Evolutionary conservation across 1,140 invertebrate species (phyloP).

Genomic region (Metaphire vulgaris): DNA sequence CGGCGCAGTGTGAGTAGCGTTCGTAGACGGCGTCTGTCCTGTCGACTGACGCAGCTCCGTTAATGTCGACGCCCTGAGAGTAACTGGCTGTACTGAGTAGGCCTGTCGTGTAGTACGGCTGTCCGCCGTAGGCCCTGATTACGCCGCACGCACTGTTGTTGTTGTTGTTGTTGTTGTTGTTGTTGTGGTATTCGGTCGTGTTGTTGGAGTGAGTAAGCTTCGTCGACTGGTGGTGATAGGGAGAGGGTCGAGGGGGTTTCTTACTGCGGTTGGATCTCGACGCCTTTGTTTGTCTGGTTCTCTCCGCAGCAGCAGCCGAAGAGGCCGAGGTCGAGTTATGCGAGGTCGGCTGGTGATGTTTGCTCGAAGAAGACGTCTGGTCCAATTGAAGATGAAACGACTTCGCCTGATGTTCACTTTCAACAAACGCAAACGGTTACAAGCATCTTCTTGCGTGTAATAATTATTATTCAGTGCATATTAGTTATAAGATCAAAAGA

Average conservation of each 20-base stretch:
- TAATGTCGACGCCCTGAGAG: neutral
- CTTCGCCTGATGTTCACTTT: slow-evolving; percentile 35
- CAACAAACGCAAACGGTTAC: slow-evolving; percentile 28
- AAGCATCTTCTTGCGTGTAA: no score
- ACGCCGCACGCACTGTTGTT: neutral
- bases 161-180: slow-evolving; percentile 7
- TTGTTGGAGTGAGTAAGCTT: neutral
- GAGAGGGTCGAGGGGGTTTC: neutral
- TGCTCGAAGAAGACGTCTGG: slow-evolving; percentile 29
- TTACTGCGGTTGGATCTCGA: neutral
- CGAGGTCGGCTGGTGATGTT: slow-evolving; percentile 47
- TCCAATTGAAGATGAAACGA: slow-evolving; percentile 26
- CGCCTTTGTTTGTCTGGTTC: neutral
- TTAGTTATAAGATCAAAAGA: neutral
- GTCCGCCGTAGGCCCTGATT: neutral
- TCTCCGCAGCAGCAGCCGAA: slow-evolving; percentile 47
- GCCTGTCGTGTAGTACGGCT: neutral
- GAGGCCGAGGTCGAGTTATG: slow-evolving; percentile 31
- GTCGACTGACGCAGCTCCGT: neutral
- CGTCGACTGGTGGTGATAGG: neutral
- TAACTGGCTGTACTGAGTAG: neutral
- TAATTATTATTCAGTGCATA: neutral
- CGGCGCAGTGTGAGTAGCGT: neutral
- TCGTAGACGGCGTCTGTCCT: neutral
- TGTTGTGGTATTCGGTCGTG: slow-evolving; percentile 6